A percentile compares a stretch with the other conserved stretches of the same genome.
Conservation (phyloP, 2,113 vertebrate species). For the Acanthochromis polyacanthus region DNA sequence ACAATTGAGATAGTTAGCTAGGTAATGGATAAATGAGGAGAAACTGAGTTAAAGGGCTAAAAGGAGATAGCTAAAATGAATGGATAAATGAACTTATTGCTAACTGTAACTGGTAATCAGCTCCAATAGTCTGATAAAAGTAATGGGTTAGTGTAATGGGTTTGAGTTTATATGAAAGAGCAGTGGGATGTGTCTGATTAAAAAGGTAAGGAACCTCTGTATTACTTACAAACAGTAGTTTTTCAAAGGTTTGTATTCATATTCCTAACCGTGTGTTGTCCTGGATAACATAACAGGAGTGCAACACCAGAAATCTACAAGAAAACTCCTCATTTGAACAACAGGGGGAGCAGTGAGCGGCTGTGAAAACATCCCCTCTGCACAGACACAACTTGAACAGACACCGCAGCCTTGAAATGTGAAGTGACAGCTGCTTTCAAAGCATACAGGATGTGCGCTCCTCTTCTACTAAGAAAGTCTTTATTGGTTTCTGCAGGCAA, state of each 20-base stretch:
- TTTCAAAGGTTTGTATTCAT: background rate
- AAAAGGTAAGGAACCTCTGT: too few relatives aligned
- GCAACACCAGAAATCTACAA: background rate
- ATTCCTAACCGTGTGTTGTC: background rate
- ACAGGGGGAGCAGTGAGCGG: constrained; percentile 62
- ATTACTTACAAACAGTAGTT: too few relatives aligned
- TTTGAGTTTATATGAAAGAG: too few relatives aligned
- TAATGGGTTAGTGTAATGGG: too few relatives aligned
- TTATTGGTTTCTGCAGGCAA: constrained; percentile 18
- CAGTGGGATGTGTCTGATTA: too few relatives aligned
- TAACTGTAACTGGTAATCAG: too few relatives aligned
- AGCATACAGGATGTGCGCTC: constrained; percentile 8
- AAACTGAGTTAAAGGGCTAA: too few relatives aligned
- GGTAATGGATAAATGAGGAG: too few relatives aligned
- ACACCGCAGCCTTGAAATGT: constrained; percentile 50
- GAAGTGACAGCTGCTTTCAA: constrained; percentile 55
- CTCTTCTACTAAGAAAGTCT: constrained; percentile 11
- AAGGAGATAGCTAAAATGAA: background rate
- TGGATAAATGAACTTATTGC: too few relatives aligned
- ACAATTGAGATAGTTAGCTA: background rate
- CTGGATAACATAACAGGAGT: background rate
- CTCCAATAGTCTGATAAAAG: too few relatives aligned
- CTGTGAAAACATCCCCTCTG: constrained; percentile 5
- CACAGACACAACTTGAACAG: constrained; percentile 3
- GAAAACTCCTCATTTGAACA: constrained; percentile 52